Base-by-base conservation (phyloP, 2,113 vertebrate genomes). In the Sciurus niger region DNA sequence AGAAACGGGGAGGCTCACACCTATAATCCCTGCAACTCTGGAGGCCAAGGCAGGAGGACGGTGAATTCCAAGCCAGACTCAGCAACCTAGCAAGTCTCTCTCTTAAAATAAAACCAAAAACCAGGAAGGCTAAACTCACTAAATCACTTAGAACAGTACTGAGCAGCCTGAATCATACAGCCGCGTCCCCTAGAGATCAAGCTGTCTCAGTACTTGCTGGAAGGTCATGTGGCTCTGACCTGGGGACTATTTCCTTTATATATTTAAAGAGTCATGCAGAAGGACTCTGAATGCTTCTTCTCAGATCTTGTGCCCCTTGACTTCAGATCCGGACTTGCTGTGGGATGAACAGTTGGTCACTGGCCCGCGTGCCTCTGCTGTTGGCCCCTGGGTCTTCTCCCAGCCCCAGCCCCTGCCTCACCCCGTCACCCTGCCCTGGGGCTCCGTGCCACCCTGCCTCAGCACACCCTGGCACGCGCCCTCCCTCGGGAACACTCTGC, bases 371-470 rank as follows among this genome's bases (percentile, higher is more conserved):
- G 1, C 12, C 22, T 72, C 78, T 11, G 74, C 34, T 68, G 34
- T 68, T 68, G 13, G 16, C 18, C 12, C 34, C 67, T 70, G 67
- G 3, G 34, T n/a, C 32, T 76, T 79, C 20, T 6, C 16, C 55
- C 9, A 1, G 22, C 48, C 22, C 22, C 53, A 24, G 8, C 13
- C 16, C 32, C 10, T 12, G 4, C 5, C 2, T 55, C 7, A 1
- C n/a, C 17, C 18, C 10, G 43, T 63, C 28, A 1, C 20, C 53
- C 86, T 18, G n/a, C 14, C 53, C 55, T 4, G 0, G 11, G 18
- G 25, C 10, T 24, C 1, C 2, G 1, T 30, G 46, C 16, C 63
- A 58, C 37, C 51, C 16, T 18, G 55, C 55, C 55, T 58, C 18
- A 6, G 6, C 28, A 7, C 14, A 34, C 65, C 65, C 1, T 32